Evolutionary conservation across 1,140 invertebrate genomes (phyloP).

Genomic region (Drosophila kurseongensis): DNA sequence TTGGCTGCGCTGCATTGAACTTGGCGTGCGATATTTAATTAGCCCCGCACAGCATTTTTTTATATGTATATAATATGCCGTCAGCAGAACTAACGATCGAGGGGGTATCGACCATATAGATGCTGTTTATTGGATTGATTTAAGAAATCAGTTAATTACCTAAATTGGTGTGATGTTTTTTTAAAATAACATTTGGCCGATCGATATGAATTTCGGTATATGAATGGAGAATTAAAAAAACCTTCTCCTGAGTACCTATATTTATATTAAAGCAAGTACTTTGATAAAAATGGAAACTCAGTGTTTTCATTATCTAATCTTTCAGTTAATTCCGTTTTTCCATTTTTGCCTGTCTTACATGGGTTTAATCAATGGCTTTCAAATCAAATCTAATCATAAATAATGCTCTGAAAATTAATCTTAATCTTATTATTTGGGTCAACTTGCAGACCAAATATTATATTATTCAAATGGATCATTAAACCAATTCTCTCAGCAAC

Average conservation of each 20-base stretch:
- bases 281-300: no score
- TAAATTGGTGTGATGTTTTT: no score
- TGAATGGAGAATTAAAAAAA: background rate
- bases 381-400: no score
- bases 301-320: no score
- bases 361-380: no score
- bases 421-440: no score
- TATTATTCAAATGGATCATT: background rate
- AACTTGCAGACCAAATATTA: background rate
- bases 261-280: no score
- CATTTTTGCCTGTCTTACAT: no score
- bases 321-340: no score
- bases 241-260: no score
- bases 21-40: slow-evolving; percentile 67
- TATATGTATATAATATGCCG: slow-evolving; percentile 25
- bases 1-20: slow-evolving; percentile 62
- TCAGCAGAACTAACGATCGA: background rate
- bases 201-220: background rate
- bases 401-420: no score
- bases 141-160: background rate
- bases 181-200: background rate
- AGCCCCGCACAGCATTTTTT: slow-evolving; percentile 32
- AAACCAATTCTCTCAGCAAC: background rate
- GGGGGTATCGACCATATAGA: background rate
- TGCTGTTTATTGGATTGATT: slow-evolving; percentile 9